Percentiles rank a stretch among this genome's conserved stretches.
phyloP scores from a whole-genome alignment of 2,113 vertebrate genomes.

The Cervus canadensis region DNA sequence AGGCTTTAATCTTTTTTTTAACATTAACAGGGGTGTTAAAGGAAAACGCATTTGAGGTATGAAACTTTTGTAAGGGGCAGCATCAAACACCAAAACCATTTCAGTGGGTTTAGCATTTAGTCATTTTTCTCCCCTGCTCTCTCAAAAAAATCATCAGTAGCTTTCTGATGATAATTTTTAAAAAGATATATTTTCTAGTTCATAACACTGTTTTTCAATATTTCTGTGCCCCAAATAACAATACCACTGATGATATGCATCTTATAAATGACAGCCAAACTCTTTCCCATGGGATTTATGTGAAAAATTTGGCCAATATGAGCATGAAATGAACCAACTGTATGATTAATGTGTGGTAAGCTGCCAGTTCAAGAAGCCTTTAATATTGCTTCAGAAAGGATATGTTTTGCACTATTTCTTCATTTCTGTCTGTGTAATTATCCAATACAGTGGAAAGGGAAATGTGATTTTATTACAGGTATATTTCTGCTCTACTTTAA shows the following conservation, averaged over 20 bases:
- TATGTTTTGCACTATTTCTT: not conserved
- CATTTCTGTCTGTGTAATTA: conserved; percentile 21
- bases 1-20: not conserved
- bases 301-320: not conserved
- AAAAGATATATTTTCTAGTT: not conserved
- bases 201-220: not conserved
- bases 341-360: not conserved
- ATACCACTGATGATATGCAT: not conserved
- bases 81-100: not conserved
- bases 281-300: not conserved
- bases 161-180: not conserved
- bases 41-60: not conserved
- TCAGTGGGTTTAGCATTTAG: not conserved
- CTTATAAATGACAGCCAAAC: not conserved
- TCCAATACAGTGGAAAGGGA: conserved; percentile 19
- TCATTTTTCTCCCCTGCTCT: not conserved
- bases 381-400: conserved; percentile 1
- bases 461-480: conserved; percentile 4
- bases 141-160: not conserved
- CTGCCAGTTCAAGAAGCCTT: not conserved
- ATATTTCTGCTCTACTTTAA: not conserved
- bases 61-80: not conserved
- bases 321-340: not conserved
- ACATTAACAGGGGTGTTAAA: not conserved
- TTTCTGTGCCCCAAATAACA: not conserved